These are phyloP conservation scores for Maccullochella peelii DNA, from an alignment of 2,113 vertebrate species.

Conservation along the genomic window DNA sequence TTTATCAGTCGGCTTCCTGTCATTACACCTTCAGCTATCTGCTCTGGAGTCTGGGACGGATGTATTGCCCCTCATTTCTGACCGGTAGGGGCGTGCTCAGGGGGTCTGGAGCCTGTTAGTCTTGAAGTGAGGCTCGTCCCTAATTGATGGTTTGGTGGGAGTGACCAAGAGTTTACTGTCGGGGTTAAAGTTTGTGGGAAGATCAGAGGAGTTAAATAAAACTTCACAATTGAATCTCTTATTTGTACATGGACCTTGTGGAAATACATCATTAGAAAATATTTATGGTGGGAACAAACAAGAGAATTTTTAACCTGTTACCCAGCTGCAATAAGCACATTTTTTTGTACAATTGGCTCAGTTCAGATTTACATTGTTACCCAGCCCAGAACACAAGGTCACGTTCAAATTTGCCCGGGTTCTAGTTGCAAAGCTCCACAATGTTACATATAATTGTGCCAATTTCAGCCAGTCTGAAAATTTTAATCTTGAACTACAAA, in stretches of 20 bases:
- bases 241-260: neutral
- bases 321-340: neutral
- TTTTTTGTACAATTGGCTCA: neutral
- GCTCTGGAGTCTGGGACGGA: conserved; percentile 4
- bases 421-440: neutral
- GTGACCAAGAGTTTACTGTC: neutral
- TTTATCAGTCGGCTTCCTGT: conserved; percentile 36
- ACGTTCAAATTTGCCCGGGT: neutral
- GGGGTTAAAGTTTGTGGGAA: neutral
- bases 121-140: neutral
- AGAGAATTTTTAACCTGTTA: neutral
- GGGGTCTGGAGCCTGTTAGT: conserved; percentile 2
- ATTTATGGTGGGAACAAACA: neutral
- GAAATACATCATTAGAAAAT: neutral
- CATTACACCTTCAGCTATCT: conserved; percentile 30
- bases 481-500: neutral
- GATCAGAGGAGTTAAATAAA: conserved; percentile 4
- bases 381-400: neutral
- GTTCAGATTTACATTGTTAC: neutral
- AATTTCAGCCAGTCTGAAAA: neutral
- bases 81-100: conserved; percentile 31
- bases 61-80: conserved; percentile 5
- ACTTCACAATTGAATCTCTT: neutral
- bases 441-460: neutral
- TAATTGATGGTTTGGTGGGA: conserved; percentile 45